phyloP scores from a whole-genome alignment of 2,113 vertebrate species.

The Nothoprocta pentlandii region DNA sequence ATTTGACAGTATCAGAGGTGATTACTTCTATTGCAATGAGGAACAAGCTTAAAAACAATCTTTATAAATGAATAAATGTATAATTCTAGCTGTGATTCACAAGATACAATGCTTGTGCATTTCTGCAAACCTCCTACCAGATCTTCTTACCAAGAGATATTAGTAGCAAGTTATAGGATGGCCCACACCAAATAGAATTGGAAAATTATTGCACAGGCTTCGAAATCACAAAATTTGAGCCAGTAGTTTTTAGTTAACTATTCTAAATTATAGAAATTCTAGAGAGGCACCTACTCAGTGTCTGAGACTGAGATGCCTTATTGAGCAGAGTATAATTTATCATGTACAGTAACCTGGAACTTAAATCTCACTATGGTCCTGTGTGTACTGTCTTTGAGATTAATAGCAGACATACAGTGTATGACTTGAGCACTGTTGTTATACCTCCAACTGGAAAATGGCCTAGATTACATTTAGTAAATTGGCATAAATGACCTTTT shows the following conservation, averaged over 20 bases:
- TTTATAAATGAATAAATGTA: neutral
- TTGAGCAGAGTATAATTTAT: neutral
- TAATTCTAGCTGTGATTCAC: conserved; percentile 12
- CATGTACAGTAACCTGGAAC: neutral
- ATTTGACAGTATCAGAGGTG: neutral
- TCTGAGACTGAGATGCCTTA: neutral
- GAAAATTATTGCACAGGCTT: neutral
- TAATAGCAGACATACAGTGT: neutral
- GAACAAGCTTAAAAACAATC: neutral
- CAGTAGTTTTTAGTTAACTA: neutral
- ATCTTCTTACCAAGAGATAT: neutral
- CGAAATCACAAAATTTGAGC: neutral
- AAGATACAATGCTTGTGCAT: neutral
- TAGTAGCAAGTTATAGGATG: neutral
- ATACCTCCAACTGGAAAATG: neutral
- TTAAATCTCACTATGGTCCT: neutral
- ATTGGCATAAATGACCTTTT: neutral
- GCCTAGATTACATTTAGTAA: neutral
- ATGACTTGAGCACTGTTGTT: neutral
- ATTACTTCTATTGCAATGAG: neutral
- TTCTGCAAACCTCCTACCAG: neutral
- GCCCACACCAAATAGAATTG: neutral
- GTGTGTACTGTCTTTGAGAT: accelerated
- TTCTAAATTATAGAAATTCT: neutral
- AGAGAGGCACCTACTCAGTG: neutral